A percentile compares a stretch with the other conserved stretches of the same genome.
These are phyloP conservation scores for Archocentrus centrarchus DNA, from an alignment of 2,113 vertebrate species.

Conservation along the genomic window DNA sequence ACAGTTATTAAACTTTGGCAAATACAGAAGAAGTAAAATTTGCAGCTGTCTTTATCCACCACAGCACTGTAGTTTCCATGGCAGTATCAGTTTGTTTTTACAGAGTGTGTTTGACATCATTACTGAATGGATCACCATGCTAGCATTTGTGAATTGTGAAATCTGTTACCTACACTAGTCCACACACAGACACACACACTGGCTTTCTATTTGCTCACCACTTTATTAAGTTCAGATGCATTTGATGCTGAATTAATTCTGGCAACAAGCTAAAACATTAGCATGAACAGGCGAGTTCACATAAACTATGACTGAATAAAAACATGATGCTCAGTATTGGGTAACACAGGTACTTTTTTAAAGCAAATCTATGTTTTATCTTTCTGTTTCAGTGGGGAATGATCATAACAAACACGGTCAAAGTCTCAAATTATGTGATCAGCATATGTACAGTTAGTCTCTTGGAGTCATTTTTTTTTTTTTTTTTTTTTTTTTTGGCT, in stretches of 20 bases:
- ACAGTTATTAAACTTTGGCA: conserved; percentile 9
- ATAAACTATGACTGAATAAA: neutral
- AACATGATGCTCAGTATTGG: neutral
- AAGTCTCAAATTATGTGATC: neutral
- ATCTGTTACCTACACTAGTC: neutral
- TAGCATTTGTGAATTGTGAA: neutral
- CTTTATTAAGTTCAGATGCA: neutral
- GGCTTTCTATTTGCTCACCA: neutral
- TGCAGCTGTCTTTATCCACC: conserved; percentile 9
- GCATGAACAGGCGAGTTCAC: neutral
- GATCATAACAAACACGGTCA: neutral
- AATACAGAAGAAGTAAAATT: neutral
- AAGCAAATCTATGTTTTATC: too few species aligned
- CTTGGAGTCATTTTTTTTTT: neutral
- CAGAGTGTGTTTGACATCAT: neutral
- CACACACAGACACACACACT: neutral
- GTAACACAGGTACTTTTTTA: neutral
- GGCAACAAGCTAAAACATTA: neutral
- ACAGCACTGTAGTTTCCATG: neutral
- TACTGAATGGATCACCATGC: neutral
- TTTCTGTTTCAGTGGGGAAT: neutral
- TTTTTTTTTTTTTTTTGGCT: too few species aligned
- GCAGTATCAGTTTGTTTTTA: neutral
- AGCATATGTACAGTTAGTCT: neutral
- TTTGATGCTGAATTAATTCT: neutral